These are phyloP conservation scores for Perithous albicinctus DNA, from an alignment of 2,888 invertebrate species.

Conservation along the genomic window DNA sequence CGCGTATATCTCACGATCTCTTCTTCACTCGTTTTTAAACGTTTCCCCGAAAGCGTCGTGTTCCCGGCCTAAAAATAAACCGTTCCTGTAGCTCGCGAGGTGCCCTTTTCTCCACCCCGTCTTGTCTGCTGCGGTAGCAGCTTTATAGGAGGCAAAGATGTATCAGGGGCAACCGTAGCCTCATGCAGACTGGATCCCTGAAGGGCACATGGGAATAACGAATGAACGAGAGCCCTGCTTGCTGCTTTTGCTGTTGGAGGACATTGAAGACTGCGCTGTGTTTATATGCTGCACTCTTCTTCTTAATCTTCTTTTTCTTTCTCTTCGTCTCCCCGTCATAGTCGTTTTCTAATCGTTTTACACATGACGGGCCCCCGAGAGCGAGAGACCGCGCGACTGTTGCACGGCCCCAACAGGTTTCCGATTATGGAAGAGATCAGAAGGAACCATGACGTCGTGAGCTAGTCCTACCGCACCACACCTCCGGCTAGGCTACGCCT, in stretches of 20 bases:
- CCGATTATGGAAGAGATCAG: slow-evolving; percentile 65
- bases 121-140: slow-evolving; percentile 5
- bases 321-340: slow-evolving; percentile 36
- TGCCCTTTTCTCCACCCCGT: slow-evolving; percentile 24
- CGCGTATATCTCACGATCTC: slow-evolving; percentile 2
- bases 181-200: slow-evolving; percentile 30
- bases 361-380: slow-evolving; percentile 49
- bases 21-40: slow-evolving; percentile 40
- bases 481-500: slow-evolving; percentile 43
- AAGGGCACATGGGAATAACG: slow-evolving; percentile 43
- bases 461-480: slow-evolving; percentile 67
- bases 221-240: slow-evolving; percentile 45
- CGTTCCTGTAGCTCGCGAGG: not conserved
- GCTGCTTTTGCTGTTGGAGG: slow-evolving; percentile 42
- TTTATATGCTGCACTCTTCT: slow-evolving; percentile 15
- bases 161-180: slow-evolving; percentile 1
- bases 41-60: slow-evolving; percentile 61
- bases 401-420: slow-evolving; percentile 65
- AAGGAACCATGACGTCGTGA: slow-evolving; percentile 70
- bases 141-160: not conserved
- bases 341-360: slow-evolving; percentile 66
- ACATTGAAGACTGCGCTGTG: slow-evolving; percentile 34
- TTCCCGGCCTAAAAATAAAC: slow-evolving; percentile 63
- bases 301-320: slow-evolving; percentile 29
- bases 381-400: slow-evolving; percentile 23